Evolutionary conservation across 2,888 invertebrate genomes (phyloP), one percentile per base, ranked within the genome.

Genomic region (Artemia sinica): DNA sequence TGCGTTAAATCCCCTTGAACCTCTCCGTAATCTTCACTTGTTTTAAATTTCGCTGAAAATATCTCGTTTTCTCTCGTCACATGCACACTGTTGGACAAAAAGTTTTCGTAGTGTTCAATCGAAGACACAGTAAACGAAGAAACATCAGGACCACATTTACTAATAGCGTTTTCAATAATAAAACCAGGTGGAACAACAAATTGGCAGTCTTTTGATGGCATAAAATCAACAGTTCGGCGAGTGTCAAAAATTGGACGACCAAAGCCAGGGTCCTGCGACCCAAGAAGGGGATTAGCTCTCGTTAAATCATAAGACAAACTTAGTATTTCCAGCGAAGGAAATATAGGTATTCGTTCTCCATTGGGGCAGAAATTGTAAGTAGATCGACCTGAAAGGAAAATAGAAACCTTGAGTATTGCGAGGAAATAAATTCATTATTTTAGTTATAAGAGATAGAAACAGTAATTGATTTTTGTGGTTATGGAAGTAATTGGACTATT

Each of bases 21-120:
- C 58, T 58, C 58, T n/a, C 58, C 58, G 58, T 58, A 58, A 58
- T 58, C 58, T 58, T 58, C 58, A 58, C 58, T 58, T 9, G 58
- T 58, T 58, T 10, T 58, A 18, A 58, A 58, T 18, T 58, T 58
- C 14, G 58, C 58, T 8, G 58, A 58, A 58, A 58, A 58, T 14
- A 58, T 18, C 18, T 58, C 58, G 18, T 58, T 58, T 18, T 58
- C 58, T 18, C 58, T 58, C n/a, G 58, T 58, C n/a, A 58, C 58
- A 58, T 58, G 58, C 8, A 58, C 58, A 9, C 58, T 58, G 18
- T 58, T 58, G 58, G 58, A 58, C 10, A 58, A 58, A 58, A 14
- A 58, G 10, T 18, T 58, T 18, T 58, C 58, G 58, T 58, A 58
- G 8, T 58, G 58, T 10, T 58, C 58, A n/a, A 58, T 58, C 14